A percentile compares a stretch with the other conserved stretches of the same genome.
These are phyloP conservation scores for Microchirus variegatus DNA, from an alignment of 2,797 vertebrate genomes.

Conservation along the genomic window DNA sequence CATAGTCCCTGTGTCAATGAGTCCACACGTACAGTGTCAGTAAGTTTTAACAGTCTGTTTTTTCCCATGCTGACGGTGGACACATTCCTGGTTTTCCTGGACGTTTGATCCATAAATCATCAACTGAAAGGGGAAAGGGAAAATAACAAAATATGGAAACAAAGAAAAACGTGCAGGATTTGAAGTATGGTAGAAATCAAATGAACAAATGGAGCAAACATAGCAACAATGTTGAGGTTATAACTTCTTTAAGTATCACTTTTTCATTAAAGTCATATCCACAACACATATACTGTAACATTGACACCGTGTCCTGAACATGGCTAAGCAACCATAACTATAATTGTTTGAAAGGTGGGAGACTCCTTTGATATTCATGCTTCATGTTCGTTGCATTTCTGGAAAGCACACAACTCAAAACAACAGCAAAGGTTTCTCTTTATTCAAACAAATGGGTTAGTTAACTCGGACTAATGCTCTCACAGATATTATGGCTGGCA, in stretches of 20 bases:
- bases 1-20: conserved; percentile 53
- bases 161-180: conserved; percentile 33
- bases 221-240: conserved; percentile 11
- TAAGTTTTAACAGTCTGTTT: conserved; percentile 54
- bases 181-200: conserved; percentile 36
- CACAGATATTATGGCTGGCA: too few species aligned
- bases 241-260: too few species aligned
- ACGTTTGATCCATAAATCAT: conserved; percentile 76
- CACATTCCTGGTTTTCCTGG: conserved; percentile 72
- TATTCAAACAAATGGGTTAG: too few species aligned
- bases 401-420: too few species aligned
- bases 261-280: conserved; percentile 15
- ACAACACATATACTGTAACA: background rate
- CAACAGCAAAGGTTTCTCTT: too few species aligned
- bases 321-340: background rate
- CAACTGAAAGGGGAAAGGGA: conserved; percentile 75
- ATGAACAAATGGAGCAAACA: conserved; percentile 33
- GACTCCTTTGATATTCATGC: too few species aligned
- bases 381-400: too few species aligned
- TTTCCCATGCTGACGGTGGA: conserved; percentile 71
- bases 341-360: too few species aligned
- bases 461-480: too few species aligned
- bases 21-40: conserved; percentile 63
- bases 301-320: conserved; percentile 16
- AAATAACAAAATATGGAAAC: conserved; percentile 56